Evolutionary conservation across 2,113 vertebrate species (phyloP).

Genomic region (Struthio camelus): DNA sequence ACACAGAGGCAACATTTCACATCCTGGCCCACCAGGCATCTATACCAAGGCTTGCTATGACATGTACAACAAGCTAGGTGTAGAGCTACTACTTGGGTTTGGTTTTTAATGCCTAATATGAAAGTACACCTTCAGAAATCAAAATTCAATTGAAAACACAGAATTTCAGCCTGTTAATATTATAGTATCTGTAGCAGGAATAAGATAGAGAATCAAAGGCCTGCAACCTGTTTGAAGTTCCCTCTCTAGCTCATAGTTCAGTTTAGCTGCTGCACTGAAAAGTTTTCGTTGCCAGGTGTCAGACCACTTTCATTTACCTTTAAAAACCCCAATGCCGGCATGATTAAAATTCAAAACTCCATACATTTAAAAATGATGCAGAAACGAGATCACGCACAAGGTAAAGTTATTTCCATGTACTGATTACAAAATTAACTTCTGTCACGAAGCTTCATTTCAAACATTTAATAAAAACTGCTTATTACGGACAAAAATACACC

Average conservation of each 20-base stretch:
- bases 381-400: constrained; percentile 5
- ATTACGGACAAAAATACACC: neutral
- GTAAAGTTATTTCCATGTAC: neutral
- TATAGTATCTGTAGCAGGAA: neutral
- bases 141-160: constrained; percentile 21
- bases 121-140: neutral
- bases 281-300: neutral
- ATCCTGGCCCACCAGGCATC: neutral
- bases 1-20: neutral
- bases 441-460: neutral
- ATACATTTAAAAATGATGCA: neutral
- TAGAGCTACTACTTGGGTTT: neutral
- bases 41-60: neutral
- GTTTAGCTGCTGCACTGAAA: neutral
- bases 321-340: neutral
- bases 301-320: neutral
- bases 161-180: neutral
- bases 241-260: neutral
- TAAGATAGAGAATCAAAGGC: neutral
- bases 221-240: neutral
- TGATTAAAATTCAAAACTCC: neutral
- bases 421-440: neutral
- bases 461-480: neutral
- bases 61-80: neutral
- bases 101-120: neutral